Evolutionary conservation across 2,888 invertebrate species (phyloP).

Genomic region (Lottia scabra): DNA sequence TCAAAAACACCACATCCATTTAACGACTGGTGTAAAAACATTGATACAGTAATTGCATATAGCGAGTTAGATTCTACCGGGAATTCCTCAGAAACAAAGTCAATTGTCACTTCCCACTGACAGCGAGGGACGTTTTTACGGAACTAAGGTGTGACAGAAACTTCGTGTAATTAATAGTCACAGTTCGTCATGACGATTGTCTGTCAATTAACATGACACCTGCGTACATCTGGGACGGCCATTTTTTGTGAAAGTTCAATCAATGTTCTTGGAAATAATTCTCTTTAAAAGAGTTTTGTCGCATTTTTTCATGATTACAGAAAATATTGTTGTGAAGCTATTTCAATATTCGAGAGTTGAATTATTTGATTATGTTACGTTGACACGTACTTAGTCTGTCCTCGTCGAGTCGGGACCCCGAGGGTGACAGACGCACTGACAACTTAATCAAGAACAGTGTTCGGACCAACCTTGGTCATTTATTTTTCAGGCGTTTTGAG

Average conservation of each 20-base stretch:
- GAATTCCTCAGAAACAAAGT: background rate
- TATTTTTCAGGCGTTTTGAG: background rate
- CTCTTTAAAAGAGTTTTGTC: background rate
- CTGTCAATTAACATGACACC: background rate
- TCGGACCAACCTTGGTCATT: background rate
- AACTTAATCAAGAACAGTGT: background rate
- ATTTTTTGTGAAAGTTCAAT: too few relatives aligned
- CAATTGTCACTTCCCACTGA: background rate
- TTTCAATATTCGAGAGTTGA: too few relatives aligned
- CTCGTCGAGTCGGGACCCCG: background rate
- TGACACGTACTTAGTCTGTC: background rate
- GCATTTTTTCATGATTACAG: background rate
- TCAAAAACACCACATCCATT: too few relatives aligned
- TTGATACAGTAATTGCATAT: background rate
- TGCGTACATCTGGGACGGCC: background rate
- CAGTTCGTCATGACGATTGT: background rate
- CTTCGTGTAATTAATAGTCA: background rate
- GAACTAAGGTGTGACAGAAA: background rate
- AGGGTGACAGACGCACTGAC: background rate
- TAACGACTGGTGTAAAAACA: too few relatives aligned
- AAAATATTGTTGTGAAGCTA: background rate
- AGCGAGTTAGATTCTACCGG: background rate
- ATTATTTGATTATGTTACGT: too few relatives aligned
- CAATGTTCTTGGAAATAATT: background rate
- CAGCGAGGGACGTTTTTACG: background rate